Evolutionary conservation across 2,888 invertebrate genomes (phyloP).

Genomic region (Spatulosminthurus flaviceps): DNA sequence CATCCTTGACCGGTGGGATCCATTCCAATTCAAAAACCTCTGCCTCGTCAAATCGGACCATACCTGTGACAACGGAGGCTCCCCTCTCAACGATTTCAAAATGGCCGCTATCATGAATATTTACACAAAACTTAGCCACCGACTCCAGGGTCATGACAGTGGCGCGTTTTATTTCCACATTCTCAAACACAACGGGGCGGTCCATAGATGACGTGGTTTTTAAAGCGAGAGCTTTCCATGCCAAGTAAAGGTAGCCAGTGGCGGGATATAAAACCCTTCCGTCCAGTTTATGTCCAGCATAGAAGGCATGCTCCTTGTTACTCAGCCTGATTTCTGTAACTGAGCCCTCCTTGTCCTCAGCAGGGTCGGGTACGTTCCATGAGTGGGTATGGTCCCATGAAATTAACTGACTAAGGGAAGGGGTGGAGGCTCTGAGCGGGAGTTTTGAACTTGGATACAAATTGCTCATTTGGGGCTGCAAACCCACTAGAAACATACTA

Average conservation of each 20-base stretch:
- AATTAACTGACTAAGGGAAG: constrained; percentile 83
- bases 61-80: constrained; percentile 66
- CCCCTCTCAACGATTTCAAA: constrained; percentile 67
- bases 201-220: constrained; percentile 74
- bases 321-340: constrained; percentile 79
- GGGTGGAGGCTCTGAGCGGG: constrained; percentile 87
- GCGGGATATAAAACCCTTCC: constrained; percentile 83
- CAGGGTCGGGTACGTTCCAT: constrained; percentile 30
- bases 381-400: constrained; percentile 82
- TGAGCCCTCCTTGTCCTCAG: constrained; percentile 75
- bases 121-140: constrained; percentile 77
- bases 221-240: constrained; percentile 80
- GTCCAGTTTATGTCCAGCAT: constrained; percentile 71
- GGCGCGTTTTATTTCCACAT: constrained; percentile 83
- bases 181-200: constrained; percentile 83
- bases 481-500: constrained; percentile 79
- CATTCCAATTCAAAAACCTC: neutral
- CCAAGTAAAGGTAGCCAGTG: constrained; percentile 80
- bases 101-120: constrained; percentile 78
- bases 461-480: constrained; percentile 77
- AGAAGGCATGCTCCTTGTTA: constrained; percentile 77
- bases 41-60: constrained; percentile 54
- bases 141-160: constrained; percentile 78
- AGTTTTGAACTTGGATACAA: constrained; percentile 80
- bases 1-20: constrained; percentile 19